phyloP scores from a whole-genome alignment of 2,113 vertebrate species.

The Mugil cephalus region DNA sequence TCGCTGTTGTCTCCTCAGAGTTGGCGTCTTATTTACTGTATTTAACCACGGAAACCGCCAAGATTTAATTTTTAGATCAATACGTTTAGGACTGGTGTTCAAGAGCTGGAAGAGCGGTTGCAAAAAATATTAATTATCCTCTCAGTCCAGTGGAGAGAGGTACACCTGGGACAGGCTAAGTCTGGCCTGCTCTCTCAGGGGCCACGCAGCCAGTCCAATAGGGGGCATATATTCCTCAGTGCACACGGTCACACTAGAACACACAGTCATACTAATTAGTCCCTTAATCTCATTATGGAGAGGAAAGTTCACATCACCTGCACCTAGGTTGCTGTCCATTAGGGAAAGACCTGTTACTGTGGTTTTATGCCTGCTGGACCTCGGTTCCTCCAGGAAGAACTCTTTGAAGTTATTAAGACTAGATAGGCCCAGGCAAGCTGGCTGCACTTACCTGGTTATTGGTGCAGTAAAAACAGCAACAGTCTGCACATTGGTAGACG shows the following conservation, averaged over 20 bases:
- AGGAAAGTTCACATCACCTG: constrained; percentile 78
- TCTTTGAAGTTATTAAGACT: constrained; percentile 72
- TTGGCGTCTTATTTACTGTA: constrained; percentile 24
- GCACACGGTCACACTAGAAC: constrained; percentile 53
- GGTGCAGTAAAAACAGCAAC: constrained; percentile 19
- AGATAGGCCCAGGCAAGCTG: constrained; percentile 29
- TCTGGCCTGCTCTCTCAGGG: constrained; percentile 63
- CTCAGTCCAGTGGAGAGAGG: constrained; percentile 44
- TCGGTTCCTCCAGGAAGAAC: constrained; percentile 49
- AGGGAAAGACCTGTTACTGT: constrained; percentile 71
- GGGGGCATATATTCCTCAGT: constrained; percentile 59
- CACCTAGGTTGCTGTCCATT: constrained; percentile 59
- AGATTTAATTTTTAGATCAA: constrained; percentile 52
- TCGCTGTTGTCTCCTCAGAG: constrained; percentile 34
- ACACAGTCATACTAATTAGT: constrained; percentile 81
- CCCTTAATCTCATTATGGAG: constrained; percentile 82
- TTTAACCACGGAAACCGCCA: constrained; percentile 34
- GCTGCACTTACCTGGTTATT: not conserved
- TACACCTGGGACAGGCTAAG: constrained; percentile 63
- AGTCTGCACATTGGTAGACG: constrained; percentile 16
- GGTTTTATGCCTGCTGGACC: constrained; percentile 71
- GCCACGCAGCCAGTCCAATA: constrained; percentile 44
- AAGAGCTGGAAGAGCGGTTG: constrained; percentile 22
- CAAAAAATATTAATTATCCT: constrained; percentile 72
- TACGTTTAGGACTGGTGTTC: constrained; percentile 33